A percentile compares a stretch with the other conserved stretches of the same genome.
Evolutionary conservation across 2,888 invertebrate genomes (phyloP).

Genomic region (Cosmia trapezina): DNA sequence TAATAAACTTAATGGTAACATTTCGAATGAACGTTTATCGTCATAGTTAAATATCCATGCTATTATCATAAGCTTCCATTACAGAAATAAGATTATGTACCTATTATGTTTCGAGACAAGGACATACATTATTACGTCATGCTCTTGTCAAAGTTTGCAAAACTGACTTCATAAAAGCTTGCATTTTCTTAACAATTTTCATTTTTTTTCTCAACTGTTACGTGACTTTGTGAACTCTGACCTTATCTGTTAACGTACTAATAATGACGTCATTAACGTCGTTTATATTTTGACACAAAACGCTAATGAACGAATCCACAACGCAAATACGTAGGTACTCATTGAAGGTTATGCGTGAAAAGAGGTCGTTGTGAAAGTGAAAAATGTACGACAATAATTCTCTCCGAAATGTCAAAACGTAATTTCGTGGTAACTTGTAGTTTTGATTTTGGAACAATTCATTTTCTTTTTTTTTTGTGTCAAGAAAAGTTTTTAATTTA

Average conservation of each 20-base stretch:
- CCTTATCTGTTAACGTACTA: conserved; percentile 43
- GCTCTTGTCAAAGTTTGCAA: too few relatives aligned
- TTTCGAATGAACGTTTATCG: conserved; percentile 35
- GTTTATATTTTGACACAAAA: conserved; percentile 49
- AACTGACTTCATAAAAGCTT: not conserved
- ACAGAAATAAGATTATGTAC: conserved; percentile 1
- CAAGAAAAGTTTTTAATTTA: not conserved
- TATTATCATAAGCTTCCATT: not conserved
- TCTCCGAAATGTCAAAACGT: conserved; percentile 25
- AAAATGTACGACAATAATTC: conserved; percentile 18
- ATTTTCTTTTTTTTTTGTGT: conserved; percentile 16
- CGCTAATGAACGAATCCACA: conserved; percentile 24
- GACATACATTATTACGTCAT: not conserved
- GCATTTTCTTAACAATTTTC: conserved; percentile 1
- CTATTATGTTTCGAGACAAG: too few relatives aligned
- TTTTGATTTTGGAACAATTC: conserved; percentile 33
- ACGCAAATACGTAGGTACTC: conserved; percentile 27
- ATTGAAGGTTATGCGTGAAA: conserved; percentile 48
- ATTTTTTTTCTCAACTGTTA: conserved; percentile 29
- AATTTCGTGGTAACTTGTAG: conserved; percentile 25
- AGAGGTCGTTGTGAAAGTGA: conserved; percentile 40
- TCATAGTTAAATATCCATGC: conserved; percentile 26
- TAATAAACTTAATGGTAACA: conserved; percentile 63
- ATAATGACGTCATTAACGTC: conserved; percentile 17
- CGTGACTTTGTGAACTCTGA: conserved; percentile 36